A percentile compares a stretch with the other conserved stretches of the same genome.
Evolutionary conservation across 1,140 invertebrate genomes (phyloP).

Genomic region (Drosophila arawakana): DNA sequence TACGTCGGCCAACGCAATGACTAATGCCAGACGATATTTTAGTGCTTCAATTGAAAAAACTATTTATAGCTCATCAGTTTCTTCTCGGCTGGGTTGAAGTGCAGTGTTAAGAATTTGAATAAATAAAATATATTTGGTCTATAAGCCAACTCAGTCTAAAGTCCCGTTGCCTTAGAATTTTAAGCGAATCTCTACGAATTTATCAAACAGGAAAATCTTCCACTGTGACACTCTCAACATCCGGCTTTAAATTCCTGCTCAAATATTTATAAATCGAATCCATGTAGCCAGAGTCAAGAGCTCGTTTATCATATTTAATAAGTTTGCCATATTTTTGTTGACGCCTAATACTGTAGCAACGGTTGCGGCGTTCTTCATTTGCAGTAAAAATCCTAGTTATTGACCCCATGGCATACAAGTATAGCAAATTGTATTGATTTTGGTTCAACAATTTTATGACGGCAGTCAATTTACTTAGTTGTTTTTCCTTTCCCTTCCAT

Average conservation of each 20-base stretch:
- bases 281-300: neutral
- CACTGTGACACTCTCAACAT: neutral
- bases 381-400: slow-evolving; percentile 66
- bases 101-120: no score
- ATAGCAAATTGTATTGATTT: slow-evolving; percentile 62
- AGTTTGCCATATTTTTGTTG: slow-evolving; percentile 57
- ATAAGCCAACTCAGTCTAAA: no score
- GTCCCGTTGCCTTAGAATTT: no score
- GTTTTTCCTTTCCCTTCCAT: slow-evolving; percentile 5
- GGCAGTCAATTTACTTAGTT: slow-evolving; percentile 31
- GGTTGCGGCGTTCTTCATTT: slow-evolving; percentile 54
- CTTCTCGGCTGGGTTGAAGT: no score
- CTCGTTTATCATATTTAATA: slow-evolving; percentile 63
- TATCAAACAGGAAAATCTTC: neutral
- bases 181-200: neutral
- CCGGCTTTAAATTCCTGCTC: neutral
- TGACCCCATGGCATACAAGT: slow-evolving; percentile 9
- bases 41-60: slow-evolving; percentile 53
- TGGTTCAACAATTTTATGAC: slow-evolving; percentile 47
- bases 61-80: slow-evolving; percentile 55
- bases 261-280: slow-evolving; percentile 64
- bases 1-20: slow-evolving; percentile 27
- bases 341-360: slow-evolving; percentile 1
- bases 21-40: slow-evolving; percentile 32
- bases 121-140: no score